Percentiles rank a stretch among this genome's conserved stretches.
Conservation (phyloP, 2,888 invertebrate species). For the Cephus pygmeus region DNA sequence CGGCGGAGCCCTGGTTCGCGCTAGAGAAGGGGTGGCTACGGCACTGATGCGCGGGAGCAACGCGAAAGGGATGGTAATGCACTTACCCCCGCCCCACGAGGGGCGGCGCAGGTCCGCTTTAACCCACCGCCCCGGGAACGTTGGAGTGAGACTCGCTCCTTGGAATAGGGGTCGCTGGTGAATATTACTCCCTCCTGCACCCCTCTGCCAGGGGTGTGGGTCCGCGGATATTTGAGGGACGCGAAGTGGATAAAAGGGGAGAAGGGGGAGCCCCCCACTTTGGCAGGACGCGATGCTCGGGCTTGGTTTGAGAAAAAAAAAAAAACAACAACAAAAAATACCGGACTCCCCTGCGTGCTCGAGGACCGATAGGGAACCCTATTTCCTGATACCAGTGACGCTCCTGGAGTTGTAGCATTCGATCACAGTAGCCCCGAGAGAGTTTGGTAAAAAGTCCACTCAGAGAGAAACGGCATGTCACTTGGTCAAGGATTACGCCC, state of each 20-base stretch:
- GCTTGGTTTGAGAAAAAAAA: background rate
- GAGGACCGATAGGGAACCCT: background rate
- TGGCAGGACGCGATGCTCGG: background rate
- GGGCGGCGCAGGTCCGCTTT: conserved; percentile 19
- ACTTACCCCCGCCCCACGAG: conserved; percentile 32
- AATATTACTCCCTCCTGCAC: background rate
- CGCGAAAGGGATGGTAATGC: conserved; percentile 25
- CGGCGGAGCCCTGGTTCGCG: background rate
- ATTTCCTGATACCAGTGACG: background rate
- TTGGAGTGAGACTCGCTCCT: conserved; percentile 13
- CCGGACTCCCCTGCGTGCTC: background rate
- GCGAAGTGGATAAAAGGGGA: background rate
- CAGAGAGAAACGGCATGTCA: background rate
- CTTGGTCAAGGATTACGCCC: background rate
- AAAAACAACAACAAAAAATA: background rate
- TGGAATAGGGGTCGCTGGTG: background rate
- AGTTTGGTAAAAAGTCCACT: background rate
- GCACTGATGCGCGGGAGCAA: conserved; percentile 8
- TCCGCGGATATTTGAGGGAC: background rate
- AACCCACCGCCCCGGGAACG: conserved; percentile 14
- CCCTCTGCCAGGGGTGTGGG: background rate
- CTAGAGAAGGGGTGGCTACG: conserved; percentile 8
- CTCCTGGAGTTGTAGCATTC: background rate
- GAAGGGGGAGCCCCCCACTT: background rate
- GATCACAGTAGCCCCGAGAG: background rate